Evolutionary conservation across 2,113 vertebrate species (phyloP), one percentile per base, ranked within the genome.

Genomic region (Zeus faber): DNA sequence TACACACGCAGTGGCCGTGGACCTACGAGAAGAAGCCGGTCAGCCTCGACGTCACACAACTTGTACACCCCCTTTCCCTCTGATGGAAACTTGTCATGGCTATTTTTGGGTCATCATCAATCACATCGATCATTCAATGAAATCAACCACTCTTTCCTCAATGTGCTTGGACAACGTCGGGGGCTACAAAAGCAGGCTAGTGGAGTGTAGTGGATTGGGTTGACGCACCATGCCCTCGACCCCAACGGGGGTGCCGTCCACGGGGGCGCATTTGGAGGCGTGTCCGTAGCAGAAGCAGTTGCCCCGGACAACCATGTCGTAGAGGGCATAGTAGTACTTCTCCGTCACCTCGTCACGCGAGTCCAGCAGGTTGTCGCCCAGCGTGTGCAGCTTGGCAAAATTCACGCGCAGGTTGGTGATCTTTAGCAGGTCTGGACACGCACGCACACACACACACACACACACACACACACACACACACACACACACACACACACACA

Each of bases 271-370:
- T 64, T 96, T 91, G 0, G 95, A 95, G 79, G 97, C 95, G 0
- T 99, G 97, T 0, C 97, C 97, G 0, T 99, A 99, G 83, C 97
- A 99, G 89, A 99, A 98, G 51, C 97, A 99, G 83, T 96, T 98
- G 13, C 97, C 97, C 0, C 97, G 94, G 16, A 98, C 92, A 10
- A 99, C 94, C 95, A 99, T 95, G 41, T 99, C 97, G 0, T 92
- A 99, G 44, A 99, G 82, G 2, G 94, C 89, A 0, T 98, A 99
- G 70, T 98, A 99, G 80, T 98, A 98, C 79, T 98, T 99, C 71
- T 98, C 92, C 21, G 89, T 89, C 75, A 98, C 94, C 78, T 97
- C 95, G 37, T 94, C 86, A 43, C 95, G 88, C 0, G 90, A 91
- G 83, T 98, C 95, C 49, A 98, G 64, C 24, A 97, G 89, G 72